Conservation (phyloP, 2,888 invertebrate genomes). For the Cephalotes varians region DNA sequence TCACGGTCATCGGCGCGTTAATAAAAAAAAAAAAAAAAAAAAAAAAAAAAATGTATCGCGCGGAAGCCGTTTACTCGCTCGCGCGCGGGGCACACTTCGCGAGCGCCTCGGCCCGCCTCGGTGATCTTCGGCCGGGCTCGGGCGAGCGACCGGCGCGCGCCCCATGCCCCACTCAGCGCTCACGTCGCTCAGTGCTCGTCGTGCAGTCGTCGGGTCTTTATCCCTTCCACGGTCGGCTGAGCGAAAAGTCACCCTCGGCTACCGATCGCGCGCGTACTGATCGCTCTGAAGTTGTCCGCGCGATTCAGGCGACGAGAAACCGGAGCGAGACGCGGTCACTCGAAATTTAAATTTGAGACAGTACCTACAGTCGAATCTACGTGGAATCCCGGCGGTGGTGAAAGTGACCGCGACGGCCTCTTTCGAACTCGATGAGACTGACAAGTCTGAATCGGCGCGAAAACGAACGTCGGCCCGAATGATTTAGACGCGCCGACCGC, state of each 20-base stretch:
- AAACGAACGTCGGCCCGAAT: not conserved
- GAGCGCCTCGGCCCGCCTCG: constrained; percentile 70
- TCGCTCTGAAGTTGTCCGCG: not conserved
- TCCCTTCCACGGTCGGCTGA: constrained; percentile 25
- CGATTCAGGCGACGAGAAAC: not conserved
- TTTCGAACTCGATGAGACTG: not conserved
- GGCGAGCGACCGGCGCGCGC: constrained; percentile 79
- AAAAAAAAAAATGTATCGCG: not conserved
- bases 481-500: not conserved
- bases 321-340: not conserved
- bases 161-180: constrained; percentile 74
- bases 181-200: constrained; percentile 74
- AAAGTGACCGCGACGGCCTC: not conserved
- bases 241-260: constrained; percentile 42
- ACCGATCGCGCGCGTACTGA: not conserved
- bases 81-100: constrained; percentile 36
- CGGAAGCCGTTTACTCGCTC: constrained; percentile 35
- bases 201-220: constrained; percentile 72
- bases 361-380: not conserved
- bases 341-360: not conserved
- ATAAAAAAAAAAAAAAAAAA: not conserved
- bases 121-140: constrained; percentile 74
- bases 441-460: not conserved
- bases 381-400: not conserved
- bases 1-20: constrained; percentile 20